Conservation (phyloP, 2,797 vertebrate species). For the Chelonia mydas region DNA sequence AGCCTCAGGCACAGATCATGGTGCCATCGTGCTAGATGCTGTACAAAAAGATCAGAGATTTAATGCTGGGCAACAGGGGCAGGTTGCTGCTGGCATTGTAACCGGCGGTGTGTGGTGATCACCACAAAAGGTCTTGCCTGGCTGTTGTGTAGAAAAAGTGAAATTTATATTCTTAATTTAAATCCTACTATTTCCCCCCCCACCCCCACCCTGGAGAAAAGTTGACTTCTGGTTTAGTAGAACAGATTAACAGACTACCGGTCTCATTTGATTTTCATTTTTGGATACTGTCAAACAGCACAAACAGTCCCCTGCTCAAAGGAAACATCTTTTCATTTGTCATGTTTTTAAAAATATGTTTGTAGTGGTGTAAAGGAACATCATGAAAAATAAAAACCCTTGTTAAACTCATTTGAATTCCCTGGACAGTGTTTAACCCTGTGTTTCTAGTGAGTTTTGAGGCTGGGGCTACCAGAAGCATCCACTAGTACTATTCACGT, state of each 20-base stretch:
- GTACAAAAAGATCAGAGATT: not conserved
- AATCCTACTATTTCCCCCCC: not conserved
- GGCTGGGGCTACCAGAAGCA: not conserved
- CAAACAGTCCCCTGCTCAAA: not conserved
- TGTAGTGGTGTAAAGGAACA: not conserved
- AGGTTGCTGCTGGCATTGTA: not conserved
- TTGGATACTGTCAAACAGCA: not conserved
- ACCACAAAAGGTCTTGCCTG: not conserved
- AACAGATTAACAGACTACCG: not conserved
- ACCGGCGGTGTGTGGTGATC: not conserved
- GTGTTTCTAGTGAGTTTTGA: not conserved
- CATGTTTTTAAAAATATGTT: not conserved
- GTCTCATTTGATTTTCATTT: not conserved
- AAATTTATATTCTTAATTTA: not conserved
- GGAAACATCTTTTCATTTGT: not conserved
- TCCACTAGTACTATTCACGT: not conserved
- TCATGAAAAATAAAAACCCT: not conserved
- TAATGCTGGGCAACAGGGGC: not conserved
- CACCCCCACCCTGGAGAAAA: not conserved
- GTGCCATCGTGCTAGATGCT: not conserved
- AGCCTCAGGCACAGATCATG: not conserved
- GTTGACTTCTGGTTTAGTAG: not conserved
- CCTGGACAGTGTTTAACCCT: not conserved
- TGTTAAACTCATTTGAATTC: not conserved
- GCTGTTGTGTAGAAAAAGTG: not conserved